These are phyloP conservation scores for Callopanchax toddi DNA, from an alignment of 2,113 vertebrate species.

Conservation along the genomic window DNA sequence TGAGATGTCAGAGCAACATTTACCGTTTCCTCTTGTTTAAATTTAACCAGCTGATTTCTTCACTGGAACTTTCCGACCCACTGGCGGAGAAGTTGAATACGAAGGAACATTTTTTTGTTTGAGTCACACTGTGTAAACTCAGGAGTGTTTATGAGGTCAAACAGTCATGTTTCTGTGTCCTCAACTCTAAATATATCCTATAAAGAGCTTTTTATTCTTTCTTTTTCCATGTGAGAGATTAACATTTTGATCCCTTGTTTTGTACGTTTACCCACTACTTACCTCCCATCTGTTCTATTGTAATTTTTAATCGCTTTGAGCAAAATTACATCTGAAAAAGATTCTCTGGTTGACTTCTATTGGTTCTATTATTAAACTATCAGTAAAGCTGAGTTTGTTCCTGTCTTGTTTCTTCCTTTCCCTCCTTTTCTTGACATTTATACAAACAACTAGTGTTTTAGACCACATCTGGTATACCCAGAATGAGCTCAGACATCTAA, in stretches of 20 bases:
- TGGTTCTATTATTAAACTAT: too few species aligned
- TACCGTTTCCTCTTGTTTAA: neutral
- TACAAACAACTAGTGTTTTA: neutral
- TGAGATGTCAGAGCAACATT: neutral
- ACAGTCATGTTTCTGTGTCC: slow-evolving; percentile 18
- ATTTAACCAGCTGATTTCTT: neutral
- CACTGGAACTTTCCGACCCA: slow-evolving; percentile 1
- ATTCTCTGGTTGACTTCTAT: neutral
- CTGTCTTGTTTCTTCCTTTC: neutral
- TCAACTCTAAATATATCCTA: slow-evolving; percentile 28
- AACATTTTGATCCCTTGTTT: neutral
- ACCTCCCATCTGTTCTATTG: neutral
- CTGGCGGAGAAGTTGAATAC: slow-evolving; percentile 1
- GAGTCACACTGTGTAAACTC: slow-evolving; percentile 43
- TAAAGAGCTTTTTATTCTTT: slow-evolving; percentile 5
- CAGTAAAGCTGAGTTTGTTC: neutral
- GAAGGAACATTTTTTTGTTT: slow-evolving; percentile 6
- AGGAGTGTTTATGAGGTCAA: slow-evolving; percentile 22
- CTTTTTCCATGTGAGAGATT: neutral
- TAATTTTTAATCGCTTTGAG: neutral
- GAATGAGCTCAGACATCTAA: neutral
- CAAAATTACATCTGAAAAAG: neutral
- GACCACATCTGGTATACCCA: neutral
- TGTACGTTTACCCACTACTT: neutral
- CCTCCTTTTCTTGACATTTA: neutral